Evolutionary conservation across 2,888 invertebrate genomes (phyloP), one percentile per base, ranked within the genome.

Genomic region (Dexiosoma caninum): DNA sequence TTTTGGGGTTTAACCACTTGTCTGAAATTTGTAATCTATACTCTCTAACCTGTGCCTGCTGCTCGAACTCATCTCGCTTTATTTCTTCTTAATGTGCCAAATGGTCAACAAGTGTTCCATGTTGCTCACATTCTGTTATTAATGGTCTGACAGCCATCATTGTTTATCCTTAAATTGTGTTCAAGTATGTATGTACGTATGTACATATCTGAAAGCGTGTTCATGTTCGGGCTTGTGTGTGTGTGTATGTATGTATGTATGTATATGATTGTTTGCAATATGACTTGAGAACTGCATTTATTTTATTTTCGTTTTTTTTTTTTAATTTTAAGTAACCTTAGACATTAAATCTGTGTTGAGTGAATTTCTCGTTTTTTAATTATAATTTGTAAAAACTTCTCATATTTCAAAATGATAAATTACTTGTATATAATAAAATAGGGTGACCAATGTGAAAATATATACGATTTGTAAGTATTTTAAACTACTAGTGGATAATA

Each of bases 321-420:
- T n/a, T n/a, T n/a, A n/a, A 74, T 49, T 62, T 57, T 44, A 35
- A 62, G 76, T 77, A 74, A 82, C 79, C 67, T 69, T 67, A 76
- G 57, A 79, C 64, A 72, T 72, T 8, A 82, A 82, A 82, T 82
- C 76, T 72, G 75, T 67, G 44, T 53, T 72, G 62, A 79, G 55
- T 79, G 40, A 70, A 71, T 53, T 70, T 82, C 53, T 79, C 7
- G 37, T n/a, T 75, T 80, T 82, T 77, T 82, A 74, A 72, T 82
- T 82, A 75, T 79, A 75, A 55, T 78, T 81, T 78, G 44, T 66
- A 19, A 32, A 57, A 82, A 78, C 81, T 78, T 81, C 83, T 83
- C 83, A 72, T 78, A 83, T 83, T 83, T 76, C 83, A 81, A 69
- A 64, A 78, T 74, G 69, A 81, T 69, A 81, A 81, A 81, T 69